phyloP scores from a whole-genome alignment of 2,797 vertebrate species.

The Coendou prehensilis region DNA sequence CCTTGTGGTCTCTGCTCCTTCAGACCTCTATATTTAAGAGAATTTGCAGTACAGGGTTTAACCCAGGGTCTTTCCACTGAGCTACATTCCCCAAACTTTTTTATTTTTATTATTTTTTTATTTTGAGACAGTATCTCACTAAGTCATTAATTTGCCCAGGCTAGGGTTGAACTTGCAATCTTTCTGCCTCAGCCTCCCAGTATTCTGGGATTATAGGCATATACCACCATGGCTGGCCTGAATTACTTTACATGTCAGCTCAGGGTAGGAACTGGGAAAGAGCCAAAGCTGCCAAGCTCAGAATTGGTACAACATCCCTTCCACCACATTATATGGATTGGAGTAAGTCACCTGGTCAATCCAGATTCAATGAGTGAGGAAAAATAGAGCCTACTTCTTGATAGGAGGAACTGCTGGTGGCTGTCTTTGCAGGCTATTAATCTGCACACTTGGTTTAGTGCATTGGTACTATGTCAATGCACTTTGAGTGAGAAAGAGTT shows the following conservation, averaged over 20 bases:
- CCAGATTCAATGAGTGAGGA: not conserved
- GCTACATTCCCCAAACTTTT: not conserved
- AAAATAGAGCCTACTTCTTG: not conserved
- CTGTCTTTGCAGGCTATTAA: not conserved
- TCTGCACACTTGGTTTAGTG: not conserved
- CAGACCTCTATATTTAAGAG: not conserved
- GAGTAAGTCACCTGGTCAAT: not conserved
- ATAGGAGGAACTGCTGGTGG: not conserved
- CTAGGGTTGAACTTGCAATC: not conserved
- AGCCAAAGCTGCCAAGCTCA: not conserved
- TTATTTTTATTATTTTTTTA: not conserved
- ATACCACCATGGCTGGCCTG: not conserved
- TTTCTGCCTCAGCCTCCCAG: not conserved
- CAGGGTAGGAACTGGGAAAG: not conserved
- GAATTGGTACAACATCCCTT: not conserved
- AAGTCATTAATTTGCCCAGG: not conserved
- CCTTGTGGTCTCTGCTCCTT: not conserved
- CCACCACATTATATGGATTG: not conserved
- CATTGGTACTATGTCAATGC: not conserved
- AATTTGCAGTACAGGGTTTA: not conserved
- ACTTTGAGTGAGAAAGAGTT: constrained; percentile 27
- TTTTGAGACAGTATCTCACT: not conserved
- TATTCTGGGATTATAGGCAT: not conserved
- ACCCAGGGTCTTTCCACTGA: not conserved
- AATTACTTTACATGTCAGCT: not conserved